These are phyloP conservation scores for Brachionus manjavacas DNA, from an alignment of 1,140 invertebrate genomes.

Conservation along the genomic window DNA sequence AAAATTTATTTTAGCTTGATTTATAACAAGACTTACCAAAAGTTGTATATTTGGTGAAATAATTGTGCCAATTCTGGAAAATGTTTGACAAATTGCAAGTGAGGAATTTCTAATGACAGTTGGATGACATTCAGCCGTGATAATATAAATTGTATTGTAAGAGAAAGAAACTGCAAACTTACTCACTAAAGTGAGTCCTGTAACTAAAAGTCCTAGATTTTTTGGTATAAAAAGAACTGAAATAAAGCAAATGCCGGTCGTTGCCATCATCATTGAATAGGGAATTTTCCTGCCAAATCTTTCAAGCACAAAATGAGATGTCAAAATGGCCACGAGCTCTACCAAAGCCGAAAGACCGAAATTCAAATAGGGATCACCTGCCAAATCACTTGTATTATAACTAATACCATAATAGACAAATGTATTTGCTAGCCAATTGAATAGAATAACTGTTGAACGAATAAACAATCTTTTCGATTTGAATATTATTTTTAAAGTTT, in stretches of 20 bases:
- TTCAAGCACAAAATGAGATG: slow-evolving; percentile 43
- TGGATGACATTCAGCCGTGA: slow-evolving; percentile 12
- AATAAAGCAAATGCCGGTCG: neutral
- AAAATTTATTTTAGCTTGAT: neutral
- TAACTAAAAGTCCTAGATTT: neutral
- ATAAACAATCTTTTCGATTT: slow-evolving; percentile 25
- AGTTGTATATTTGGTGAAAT: slow-evolving; percentile 22
- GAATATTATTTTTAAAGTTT: slow-evolving; percentile 34
- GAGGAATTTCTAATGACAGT: slow-evolving; percentile 33
- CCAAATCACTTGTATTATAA: slow-evolving; percentile 45
- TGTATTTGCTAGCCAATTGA: slow-evolving; percentile 46
- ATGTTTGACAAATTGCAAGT: slow-evolving; percentile 25
- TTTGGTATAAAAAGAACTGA: slow-evolving; percentile 18
- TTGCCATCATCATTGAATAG: slow-evolving; percentile 2
- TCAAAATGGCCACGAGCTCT: slow-evolving; percentile 45
- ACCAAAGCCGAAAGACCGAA: slow-evolving; percentile 46
- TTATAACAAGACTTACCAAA: neutral
- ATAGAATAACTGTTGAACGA: neutral
- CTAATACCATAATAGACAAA: slow-evolving; percentile 48
- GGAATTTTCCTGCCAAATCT: slow-evolving; percentile 38
- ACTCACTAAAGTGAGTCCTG: neutral
- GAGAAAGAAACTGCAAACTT: slow-evolving; percentile 24
- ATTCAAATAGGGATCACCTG: slow-evolving; percentile 47
- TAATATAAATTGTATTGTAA: slow-evolving; percentile 37
- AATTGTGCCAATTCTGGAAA: neutral